phyloP scores from a whole-genome alignment of 1,140 invertebrate species.

The Platorchestia sp. region DNA sequence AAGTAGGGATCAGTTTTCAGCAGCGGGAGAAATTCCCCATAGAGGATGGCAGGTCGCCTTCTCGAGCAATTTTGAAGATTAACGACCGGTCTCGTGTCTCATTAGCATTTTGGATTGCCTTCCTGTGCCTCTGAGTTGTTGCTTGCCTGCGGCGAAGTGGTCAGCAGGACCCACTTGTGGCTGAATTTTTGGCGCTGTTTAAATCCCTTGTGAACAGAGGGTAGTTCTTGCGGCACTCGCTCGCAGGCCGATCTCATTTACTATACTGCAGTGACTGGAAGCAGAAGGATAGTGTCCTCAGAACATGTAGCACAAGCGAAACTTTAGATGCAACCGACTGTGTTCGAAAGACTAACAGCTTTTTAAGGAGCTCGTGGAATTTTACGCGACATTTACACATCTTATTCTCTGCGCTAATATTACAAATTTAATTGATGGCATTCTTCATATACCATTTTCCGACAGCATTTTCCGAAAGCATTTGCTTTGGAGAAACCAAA shows the following conservation, averaged over 20 bases:
- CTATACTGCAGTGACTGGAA: not conserved
- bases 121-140: not conserved
- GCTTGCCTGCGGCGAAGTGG: not conserved
- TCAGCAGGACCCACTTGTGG: not conserved
- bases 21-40: constrained; percentile 37
- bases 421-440: too few relatives aligned
- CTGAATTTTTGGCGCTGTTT: not conserved
- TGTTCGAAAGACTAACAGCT: not conserved
- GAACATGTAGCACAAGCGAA: not conserved
- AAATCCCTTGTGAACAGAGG: not conserved
- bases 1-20: constrained; percentile 50
- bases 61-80: constrained; percentile 51
- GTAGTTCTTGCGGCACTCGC: not conserved
- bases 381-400: too few relatives aligned
- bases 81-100: constrained; percentile 48
- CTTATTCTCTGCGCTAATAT: too few relatives aligned
- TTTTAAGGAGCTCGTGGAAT: too few relatives aligned
- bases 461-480: too few relatives aligned
- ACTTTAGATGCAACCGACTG: not conserved
- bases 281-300: not conserved
- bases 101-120: constrained; percentile 53
- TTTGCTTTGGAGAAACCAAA: too few relatives aligned
- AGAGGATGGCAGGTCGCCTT: constrained; percentile 48
- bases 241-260: not conserved
- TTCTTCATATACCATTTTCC: too few relatives aligned